These are phyloP conservation scores for Nemurella pictetii DNA, from an alignment of 2,888 invertebrate species.

Conservation along the genomic window DNA sequence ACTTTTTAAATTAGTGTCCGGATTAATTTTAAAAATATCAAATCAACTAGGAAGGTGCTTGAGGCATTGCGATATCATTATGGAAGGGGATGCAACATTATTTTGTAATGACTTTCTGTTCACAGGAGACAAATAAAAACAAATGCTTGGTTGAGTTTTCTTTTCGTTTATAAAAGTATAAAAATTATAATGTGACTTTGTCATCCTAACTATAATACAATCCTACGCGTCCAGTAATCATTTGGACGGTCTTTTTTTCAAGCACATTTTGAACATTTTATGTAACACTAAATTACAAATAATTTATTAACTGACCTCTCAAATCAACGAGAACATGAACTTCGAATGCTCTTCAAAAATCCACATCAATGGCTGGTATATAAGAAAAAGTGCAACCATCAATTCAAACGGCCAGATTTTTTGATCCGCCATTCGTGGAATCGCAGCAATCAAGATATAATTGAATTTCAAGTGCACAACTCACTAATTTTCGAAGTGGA, in stretches of 20 bases:
- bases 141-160: constrained; percentile 31
- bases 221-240: neutral
- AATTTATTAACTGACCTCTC: neutral
- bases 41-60: too few species aligned
- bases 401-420: neutral
- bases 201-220: neutral
- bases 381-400: neutral
- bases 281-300: neutral
- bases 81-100: neutral
- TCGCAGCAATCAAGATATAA: neutral
- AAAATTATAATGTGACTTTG: constrained; percentile 25
- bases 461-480: too few species aligned
- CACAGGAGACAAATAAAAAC: neutral
- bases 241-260: neutral
- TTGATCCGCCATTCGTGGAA: too few species aligned
- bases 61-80: neutral
- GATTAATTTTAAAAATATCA: too few species aligned
- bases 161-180: constrained; percentile 35
- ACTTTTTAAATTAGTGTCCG: too few species aligned
- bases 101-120: neutral
- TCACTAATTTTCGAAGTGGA: too few species aligned
- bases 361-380: neutral
- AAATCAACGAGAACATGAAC: neutral
- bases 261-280: neutral
- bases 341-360: neutral